Percentiles rank a stretch among this genome's conserved stretches.
These are phyloP conservation scores for Heliconius himera DNA, from an alignment of 1,140 invertebrate species.

Conservation along the genomic window DNA sequence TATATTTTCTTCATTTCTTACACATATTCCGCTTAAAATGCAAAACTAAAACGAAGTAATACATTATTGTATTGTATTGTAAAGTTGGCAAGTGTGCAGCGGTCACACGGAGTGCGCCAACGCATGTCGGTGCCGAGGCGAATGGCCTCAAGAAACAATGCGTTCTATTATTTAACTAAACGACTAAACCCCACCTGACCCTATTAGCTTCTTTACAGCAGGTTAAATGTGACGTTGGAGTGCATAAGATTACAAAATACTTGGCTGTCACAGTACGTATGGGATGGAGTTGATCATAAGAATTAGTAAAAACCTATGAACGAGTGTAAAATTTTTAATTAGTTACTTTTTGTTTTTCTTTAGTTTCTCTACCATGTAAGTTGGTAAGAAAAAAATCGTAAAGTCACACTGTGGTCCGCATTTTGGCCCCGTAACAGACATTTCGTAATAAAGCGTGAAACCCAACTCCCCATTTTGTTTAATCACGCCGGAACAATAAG, in stretches of 20 bases:
- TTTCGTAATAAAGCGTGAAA: no score
- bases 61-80: conserved; percentile 16
- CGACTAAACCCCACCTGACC: conserved; percentile 47
- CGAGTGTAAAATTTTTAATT: no score
- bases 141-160: conserved; percentile 54
- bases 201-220: conserved; percentile 44
- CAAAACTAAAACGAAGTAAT: neutral
- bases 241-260: neutral
- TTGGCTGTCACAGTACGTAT: neutral
- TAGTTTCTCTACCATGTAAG: no score
- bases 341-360: no score
- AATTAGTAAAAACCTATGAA: no score
- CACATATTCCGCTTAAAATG: neutral
- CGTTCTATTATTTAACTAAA: conserved; percentile 51
- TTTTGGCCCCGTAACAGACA: no score
- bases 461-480: no score
- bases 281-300: neutral
- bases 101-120: conserved; percentile 51
- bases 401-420: no score
- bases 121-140: conserved; percentile 49
- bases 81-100: conserved; percentile 20
- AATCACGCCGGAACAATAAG: no score
- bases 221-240: conserved; percentile 18
- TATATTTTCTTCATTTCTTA: neutral
- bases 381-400: no score